Evolutionary conservation across 2,113 vertebrate genomes (phyloP).

Genomic region (Plotosus lineatus): DNA sequence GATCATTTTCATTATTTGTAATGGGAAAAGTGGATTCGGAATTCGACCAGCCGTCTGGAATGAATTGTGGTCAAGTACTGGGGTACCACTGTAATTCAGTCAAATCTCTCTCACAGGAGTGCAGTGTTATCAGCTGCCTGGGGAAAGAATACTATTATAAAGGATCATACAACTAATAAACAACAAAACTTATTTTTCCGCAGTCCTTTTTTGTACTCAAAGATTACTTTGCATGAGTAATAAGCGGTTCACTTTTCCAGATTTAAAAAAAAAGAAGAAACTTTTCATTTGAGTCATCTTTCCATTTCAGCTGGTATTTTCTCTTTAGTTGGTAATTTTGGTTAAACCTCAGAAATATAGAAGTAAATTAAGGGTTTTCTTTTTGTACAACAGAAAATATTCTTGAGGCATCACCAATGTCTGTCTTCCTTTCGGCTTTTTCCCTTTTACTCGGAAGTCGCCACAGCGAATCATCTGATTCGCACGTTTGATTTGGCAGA

Average conservation of each 20-base stretch:
- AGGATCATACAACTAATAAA: neutral
- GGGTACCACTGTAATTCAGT: too few species aligned
- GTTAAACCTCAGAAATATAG: neutral
- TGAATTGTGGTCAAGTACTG: too few species aligned
- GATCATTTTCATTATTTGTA: too few species aligned
- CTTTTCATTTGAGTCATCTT: neutral
- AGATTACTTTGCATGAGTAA: neutral
- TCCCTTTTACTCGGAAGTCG: too few species aligned
- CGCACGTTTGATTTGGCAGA: too few species aligned
- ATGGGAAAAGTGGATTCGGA: too few species aligned
- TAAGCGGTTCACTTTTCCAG: neutral
- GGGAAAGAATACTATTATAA: slow-evolving; percentile 15
- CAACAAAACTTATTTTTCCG: neutral
- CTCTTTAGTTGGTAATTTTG: neutral
- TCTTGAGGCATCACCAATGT: too few species aligned
- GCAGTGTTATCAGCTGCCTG: slow-evolving; percentile 15
- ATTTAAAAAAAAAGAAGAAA: neutral
- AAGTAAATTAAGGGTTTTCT: neutral
- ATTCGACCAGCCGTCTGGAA: too few species aligned
- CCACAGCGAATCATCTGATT: too few species aligned
- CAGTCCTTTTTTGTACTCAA: neutral
- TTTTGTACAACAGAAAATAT: neutral
- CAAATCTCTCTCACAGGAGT: neutral
- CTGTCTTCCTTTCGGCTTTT: too few species aligned
- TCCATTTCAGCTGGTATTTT: neutral